These are phyloP conservation scores for Cerceris rybyensis DNA, from an alignment of 2,888 invertebrate genomes.

Conservation along the genomic window DNA sequence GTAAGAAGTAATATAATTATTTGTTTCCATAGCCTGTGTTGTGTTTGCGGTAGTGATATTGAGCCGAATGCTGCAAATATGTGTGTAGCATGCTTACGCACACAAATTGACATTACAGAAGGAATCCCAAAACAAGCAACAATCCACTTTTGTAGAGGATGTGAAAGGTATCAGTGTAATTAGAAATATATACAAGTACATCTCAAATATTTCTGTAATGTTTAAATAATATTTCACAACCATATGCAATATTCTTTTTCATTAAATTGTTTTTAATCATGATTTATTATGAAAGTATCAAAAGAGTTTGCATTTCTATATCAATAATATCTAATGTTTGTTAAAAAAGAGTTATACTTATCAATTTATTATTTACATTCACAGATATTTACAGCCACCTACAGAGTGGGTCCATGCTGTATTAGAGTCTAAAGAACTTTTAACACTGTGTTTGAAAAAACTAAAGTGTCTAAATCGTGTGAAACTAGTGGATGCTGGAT, in stretches of 20 bases:
- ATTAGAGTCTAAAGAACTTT: constrained; percentile 95
- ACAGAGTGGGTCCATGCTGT: constrained; percentile 92
- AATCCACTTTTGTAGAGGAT: constrained; percentile 94
- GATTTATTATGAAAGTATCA: too few relatives aligned
- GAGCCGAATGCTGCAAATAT: constrained; percentile 98
- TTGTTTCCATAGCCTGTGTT: constrained; percentile 85
- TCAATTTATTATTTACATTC: not conserved
- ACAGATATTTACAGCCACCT: constrained; percentile 94
- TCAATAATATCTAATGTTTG: too few relatives aligned
- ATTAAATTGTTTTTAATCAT: too few relatives aligned
- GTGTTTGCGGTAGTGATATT: constrained; percentile 95
- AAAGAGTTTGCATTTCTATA: too few relatives aligned
- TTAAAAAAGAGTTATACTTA: not conserved
- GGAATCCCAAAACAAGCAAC: constrained; percentile 97
- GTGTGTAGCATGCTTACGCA: constrained; percentile 97
- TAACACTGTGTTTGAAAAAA: constrained; percentile 95
- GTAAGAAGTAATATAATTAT: too few relatives aligned
- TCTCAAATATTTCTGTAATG: too few relatives aligned
- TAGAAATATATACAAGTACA: not conserved
- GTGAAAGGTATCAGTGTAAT: constrained; percentile 88
- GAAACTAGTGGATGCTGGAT: constrained; percentile 96
- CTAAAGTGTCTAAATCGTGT: constrained; percentile 94
- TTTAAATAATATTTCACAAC: too few relatives aligned
- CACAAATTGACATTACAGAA: constrained; percentile 96
- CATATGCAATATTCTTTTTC: too few relatives aligned